phyloP scores from a whole-genome alignment of 2,888 invertebrate species.

The Phaonia tiefii region DNA sequence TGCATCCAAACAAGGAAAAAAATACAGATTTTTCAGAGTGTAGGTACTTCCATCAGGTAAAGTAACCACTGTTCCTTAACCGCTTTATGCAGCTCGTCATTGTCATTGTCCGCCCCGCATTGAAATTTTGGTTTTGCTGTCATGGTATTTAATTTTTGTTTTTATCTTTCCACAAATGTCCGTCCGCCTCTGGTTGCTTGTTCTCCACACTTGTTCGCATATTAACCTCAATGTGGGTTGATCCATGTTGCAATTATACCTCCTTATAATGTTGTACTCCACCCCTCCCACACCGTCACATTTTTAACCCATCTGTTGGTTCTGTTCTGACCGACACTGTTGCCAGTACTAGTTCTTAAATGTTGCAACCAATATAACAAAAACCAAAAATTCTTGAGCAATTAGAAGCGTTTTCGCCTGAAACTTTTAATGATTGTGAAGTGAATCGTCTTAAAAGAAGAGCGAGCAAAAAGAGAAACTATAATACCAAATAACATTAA shows the following conservation, averaged over 20 bases:
- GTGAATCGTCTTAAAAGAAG: constrained; percentile 24
- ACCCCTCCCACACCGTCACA: too few relatives aligned
- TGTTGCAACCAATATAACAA: constrained; percentile 7
- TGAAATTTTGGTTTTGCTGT: background rate
- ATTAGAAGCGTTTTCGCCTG: constrained; percentile 17
- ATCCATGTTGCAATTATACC: too few relatives aligned
- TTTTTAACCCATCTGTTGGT: too few relatives aligned
- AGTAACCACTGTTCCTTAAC: too few relatives aligned
- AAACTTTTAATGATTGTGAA: constrained; percentile 19
- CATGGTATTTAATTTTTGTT: too few relatives aligned
- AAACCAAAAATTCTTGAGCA: constrained; percentile 20
- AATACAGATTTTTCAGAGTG: too few relatives aligned
- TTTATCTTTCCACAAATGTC: background rate
- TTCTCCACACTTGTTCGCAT: background rate
- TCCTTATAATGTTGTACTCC: too few relatives aligned
- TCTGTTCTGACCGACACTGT: background rate
- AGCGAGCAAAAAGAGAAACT: background rate
- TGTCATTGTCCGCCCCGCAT: constrained; percentile 18
- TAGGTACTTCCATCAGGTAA: too few relatives aligned
- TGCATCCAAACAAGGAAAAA: too few relatives aligned
- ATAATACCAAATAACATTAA: background rate
- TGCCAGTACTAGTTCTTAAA: background rate
- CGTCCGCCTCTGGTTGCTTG: background rate
- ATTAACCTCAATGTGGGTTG: too few relatives aligned
- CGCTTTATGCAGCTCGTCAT: constrained; percentile 30